phyloP scores from a whole-genome alignment of 2,888 invertebrate species.

The Zygaena filipendulae region DNA sequence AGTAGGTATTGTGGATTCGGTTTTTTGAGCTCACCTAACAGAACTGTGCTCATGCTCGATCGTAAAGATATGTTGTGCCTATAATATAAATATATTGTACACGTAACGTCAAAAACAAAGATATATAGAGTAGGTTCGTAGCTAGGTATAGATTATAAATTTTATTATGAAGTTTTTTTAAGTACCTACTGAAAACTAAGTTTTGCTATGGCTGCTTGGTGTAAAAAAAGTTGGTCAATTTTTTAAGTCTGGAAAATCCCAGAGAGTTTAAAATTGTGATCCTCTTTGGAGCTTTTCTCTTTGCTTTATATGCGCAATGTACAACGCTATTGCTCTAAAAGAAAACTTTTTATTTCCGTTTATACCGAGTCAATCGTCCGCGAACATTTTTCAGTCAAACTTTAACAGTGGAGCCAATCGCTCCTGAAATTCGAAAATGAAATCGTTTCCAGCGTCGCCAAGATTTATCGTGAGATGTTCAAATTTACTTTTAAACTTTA shows the following conservation, averaged over 20 bases:
- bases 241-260: slow-evolving; percentile 38
- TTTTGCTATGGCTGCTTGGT: slow-evolving; percentile 32
- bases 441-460: slow-evolving; percentile 66
- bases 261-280: slow-evolving; percentile 48
- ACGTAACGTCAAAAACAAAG: too few species aligned
- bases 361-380: slow-evolving; percentile 67
- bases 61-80: too few species aligned
- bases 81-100: too few species aligned
- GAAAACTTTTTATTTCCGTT: slow-evolving; percentile 69
- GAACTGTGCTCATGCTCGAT: too few species aligned
- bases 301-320: slow-evolving; percentile 59
- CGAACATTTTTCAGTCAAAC: slow-evolving; percentile 69
- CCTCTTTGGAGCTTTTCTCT: slow-evolving; percentile 41
- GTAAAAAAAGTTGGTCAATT: slow-evolving; percentile 44
- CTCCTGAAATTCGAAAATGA: slow-evolving; percentile 70
- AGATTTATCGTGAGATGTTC: slow-evolving; percentile 69
- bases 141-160: too few species aligned
- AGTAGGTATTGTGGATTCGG: too few species aligned
- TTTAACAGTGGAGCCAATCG: slow-evolving; percentile 69
- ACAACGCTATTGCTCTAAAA: slow-evolving; percentile 62
- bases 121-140: too few species aligned
- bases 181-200: slow-evolving; percentile 22
- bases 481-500: slow-evolving; percentile 66
- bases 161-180: too few species aligned
- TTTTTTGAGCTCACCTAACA: too few species aligned